These are phyloP conservation scores for Tachysurus vachellii DNA, from an alignment of 2,113 vertebrate genomes.

Conservation along the genomic window DNA sequence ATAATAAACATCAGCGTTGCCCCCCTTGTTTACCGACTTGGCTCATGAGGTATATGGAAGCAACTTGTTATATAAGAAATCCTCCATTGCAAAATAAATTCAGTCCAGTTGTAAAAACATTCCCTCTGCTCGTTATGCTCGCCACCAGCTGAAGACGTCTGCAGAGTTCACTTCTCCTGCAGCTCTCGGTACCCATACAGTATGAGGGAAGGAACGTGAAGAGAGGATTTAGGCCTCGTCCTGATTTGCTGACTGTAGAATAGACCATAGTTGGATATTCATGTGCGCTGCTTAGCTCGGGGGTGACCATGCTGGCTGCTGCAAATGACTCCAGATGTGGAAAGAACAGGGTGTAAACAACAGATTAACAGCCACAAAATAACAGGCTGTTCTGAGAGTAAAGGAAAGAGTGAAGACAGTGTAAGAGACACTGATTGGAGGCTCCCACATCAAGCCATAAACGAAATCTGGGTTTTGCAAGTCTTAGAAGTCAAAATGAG, in stretches of 20 bases:
- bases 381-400: conserved; percentile 36
- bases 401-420: conserved; percentile 25
- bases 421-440: conserved; percentile 40
- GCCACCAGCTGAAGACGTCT: conserved; percentile 39
- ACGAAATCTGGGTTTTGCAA: background rate
- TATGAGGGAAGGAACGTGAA: background rate
- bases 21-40: conserved; percentile 25
- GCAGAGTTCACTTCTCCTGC: conserved; percentile 25
- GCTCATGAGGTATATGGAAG: conserved; percentile 23
- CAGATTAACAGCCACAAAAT: conserved; percentile 41
- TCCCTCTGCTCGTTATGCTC: conserved; percentile 48
- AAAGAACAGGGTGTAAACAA: conserved; percentile 49
- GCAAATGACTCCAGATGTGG: conserved; percentile 54
- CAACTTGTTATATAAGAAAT: conserved; percentile 46
- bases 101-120: conserved; percentile 57
- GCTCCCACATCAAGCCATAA: background rate
- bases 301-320: conserved; percentile 22
- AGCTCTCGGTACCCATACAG: background rate
- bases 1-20: background rate
- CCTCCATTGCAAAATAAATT: conserved; percentile 46
- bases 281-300: conserved; percentile 8
- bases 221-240: background rate
- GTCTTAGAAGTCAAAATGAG: conserved; percentile 15
- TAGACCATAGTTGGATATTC: background rate
- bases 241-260: conserved; percentile 16